Evolutionary conservation across 2,113 vertebrate species (phyloP).

Genomic region (Paedocypris sp.): DNA sequence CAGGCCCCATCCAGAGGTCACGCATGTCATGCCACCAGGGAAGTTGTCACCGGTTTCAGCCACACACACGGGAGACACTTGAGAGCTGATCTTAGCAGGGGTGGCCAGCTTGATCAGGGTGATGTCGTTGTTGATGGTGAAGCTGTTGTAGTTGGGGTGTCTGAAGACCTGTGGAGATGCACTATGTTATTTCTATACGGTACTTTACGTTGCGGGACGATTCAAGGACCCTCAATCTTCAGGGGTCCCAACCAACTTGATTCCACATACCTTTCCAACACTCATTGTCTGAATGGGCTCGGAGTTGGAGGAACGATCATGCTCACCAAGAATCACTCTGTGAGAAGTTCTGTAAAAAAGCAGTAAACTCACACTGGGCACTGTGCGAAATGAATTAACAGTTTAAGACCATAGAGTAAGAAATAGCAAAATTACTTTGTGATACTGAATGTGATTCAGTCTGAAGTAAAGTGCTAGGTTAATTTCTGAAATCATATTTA

Average conservation of each 20-base stretch:
- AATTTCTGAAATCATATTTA: no score
- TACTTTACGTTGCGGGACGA: no score
- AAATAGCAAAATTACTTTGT: neutral
- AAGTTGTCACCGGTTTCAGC: slow-evolving; percentile 51
- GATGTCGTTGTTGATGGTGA: slow-evolving; percentile 66
- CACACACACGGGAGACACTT: slow-evolving; percentile 66
- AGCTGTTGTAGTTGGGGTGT: slow-evolving; percentile 56
- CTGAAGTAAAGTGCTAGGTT: no score
- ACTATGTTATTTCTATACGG: no score
- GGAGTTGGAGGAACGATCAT: slow-evolving; percentile 54
- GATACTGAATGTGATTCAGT: no score
- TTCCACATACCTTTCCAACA: slow-evolving; percentile 53
- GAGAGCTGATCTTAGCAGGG: slow-evolving; percentile 44
- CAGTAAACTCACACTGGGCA: neutral
- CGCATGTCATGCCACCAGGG: slow-evolving; percentile 54
- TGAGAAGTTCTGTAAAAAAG: slow-evolving; percentile 56
- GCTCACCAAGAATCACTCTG: slow-evolving; percentile 68
- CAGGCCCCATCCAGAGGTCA: slow-evolving; percentile 72
- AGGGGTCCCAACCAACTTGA: no score
- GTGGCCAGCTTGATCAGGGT: slow-evolving; percentile 63
- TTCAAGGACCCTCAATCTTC: no score
- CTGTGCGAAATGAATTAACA: no score
- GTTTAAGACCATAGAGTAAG: no score
- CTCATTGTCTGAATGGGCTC: slow-evolving; percentile 59
- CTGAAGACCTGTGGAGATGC: slow-evolving; percentile 65